These are phyloP conservation scores for Cephalopachus bancanus DNA, from an alignment of 2,797 vertebrate genomes.

Conservation along the genomic window DNA sequence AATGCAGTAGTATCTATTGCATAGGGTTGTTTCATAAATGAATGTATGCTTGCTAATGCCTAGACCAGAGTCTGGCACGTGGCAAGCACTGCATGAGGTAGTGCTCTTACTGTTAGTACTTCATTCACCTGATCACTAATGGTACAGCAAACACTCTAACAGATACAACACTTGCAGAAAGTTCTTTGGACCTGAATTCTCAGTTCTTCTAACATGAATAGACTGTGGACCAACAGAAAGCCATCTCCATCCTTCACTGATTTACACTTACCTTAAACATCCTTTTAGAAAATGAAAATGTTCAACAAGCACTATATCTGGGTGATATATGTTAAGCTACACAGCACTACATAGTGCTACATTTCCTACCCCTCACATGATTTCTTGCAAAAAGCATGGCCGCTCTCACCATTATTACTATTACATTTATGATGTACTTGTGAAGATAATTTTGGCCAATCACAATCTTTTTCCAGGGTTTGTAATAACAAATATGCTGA, in stretches of 20 bases:
- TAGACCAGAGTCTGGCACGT: neutral
- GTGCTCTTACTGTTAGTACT: neutral
- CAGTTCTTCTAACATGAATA: neutral
- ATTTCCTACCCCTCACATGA: neutral
- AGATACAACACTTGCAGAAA: neutral
- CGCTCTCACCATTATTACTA: neutral
- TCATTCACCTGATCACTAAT: neutral
- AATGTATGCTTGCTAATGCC: neutral
- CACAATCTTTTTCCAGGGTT: neutral
- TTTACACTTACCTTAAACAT: neutral
- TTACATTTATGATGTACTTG: slow-evolving; percentile 13
- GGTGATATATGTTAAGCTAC: neutral
- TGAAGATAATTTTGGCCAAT: slow-evolving; percentile 39
- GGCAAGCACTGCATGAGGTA: neutral
- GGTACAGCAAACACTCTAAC: neutral
- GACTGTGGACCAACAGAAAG: neutral
- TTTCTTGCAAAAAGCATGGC: slow-evolving; percentile 6
- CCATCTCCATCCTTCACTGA: neutral
- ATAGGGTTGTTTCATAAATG: neutral
- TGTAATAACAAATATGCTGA: neutral
- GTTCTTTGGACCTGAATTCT: neutral
- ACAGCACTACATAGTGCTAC: neutral
- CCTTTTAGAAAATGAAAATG: slow-evolving; percentile 1
- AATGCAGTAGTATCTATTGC: neutral
- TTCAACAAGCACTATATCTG: neutral